Base-by-base conservation (phyloP, 2,888 invertebrate species). In the Allolobophora icterica region DNA sequence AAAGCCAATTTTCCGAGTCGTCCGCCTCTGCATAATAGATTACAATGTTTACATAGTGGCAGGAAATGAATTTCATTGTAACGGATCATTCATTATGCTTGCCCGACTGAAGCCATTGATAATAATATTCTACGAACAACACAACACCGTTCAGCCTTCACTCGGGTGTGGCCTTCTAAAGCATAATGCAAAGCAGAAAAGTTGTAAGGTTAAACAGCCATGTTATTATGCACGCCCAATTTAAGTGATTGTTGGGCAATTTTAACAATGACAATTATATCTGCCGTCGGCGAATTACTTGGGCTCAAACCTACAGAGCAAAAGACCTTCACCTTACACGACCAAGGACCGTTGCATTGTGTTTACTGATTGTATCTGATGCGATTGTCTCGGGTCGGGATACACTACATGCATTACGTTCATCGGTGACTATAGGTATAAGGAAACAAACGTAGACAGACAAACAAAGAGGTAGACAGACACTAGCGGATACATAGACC, bases 31-130 rank as follows among this genome's bases (percentile, higher is more conserved):
- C n/a, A 8, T n/a, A n/a, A 6, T 52, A 24, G 52, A 52, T 13
- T 71, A 71, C 71, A 71, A 71, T n/a, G n/a, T 71, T 71, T 71
- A 71, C 71, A n/a, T 71, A 71, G n/a, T 71, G 13, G n/a, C 71
- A 71, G 71, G 71, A 71, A 71, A 71, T 71, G 71, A 71, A 71
- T n/a, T n/a, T 71, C 71, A 71, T 8, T 11, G 71, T n/a, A 71
- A n/a, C 71, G 71, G 30, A n/a, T n/a, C 71, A 71, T 71, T 71
- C 71, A 71, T 71, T 71, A n/a, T 71, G 71, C n/a, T 30, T 71
- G 11, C 17, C 30, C n/a, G 71, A 71, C 30, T 71, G 71, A 71
- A 5, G 71, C 71, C 71, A 71, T 71, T 71, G n/a, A 71, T 71
- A 71, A 71, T 71, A 71, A n/a, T 30, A 30, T 71, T 71, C 71